Percentiles rank a stretch among this genome's conserved stretches.
Evolutionary conservation across 2,797 vertebrate genomes (phyloP).

Genomic region (Percopsis omiscomaycus): DNA sequence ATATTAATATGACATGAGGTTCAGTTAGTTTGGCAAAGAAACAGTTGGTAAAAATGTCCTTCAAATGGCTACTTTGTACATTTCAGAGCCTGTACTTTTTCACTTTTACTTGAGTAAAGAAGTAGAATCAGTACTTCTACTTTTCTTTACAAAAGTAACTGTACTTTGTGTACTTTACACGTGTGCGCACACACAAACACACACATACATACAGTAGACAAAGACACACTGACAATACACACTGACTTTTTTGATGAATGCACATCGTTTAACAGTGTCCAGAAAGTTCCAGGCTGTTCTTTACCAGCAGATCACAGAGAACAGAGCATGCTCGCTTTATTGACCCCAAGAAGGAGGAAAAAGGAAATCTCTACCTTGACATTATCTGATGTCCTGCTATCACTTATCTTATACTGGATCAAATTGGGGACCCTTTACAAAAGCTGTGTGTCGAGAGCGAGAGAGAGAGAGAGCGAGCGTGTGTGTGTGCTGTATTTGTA

Average conservation of each 20-base stretch:
- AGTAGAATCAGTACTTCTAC: no score
- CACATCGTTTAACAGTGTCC: no score
- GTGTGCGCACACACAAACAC: slow-evolving; percentile 6
- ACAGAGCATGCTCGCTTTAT: slow-evolving; percentile 23
- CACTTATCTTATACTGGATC: slow-evolving; percentile 25
- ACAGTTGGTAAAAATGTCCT: no score
- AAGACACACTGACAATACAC: background rate
- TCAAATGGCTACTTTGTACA: no score
- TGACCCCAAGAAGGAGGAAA: background rate
- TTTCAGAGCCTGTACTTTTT: no score
- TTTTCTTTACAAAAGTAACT: no score
- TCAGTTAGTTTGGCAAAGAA: no score
- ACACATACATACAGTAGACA: slow-evolving; percentile 10
- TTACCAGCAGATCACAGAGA: slow-evolving; percentile 2
- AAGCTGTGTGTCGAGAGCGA: background rate
- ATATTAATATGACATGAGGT: no score
- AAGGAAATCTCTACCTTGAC: slow-evolving; percentile 18
- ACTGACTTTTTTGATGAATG: background rate
- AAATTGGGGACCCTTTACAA: slow-evolving; percentile 7
- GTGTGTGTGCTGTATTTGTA: background rate
- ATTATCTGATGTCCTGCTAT: slow-evolving; percentile 39
- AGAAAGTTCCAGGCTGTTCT: no score
- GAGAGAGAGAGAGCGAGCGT: background rate
- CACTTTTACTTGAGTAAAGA: no score
- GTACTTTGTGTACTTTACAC: background rate